phyloP scores from a whole-genome alignment of 2,888 invertebrate genomes.

The Coelinius sp. region DNA sequence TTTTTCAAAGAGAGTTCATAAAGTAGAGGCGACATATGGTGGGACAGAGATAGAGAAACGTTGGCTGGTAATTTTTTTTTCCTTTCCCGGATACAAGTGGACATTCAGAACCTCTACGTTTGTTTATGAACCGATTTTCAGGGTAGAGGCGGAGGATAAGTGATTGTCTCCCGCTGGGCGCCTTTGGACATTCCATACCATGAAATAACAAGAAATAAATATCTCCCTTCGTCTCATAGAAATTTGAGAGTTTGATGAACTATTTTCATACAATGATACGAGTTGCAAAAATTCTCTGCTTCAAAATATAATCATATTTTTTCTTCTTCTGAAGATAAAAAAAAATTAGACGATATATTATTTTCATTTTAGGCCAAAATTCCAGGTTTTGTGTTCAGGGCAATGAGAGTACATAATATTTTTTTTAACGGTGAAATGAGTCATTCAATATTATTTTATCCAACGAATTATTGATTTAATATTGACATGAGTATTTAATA shows the following conservation, averaged over 20 bases:
- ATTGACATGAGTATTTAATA: neutral
- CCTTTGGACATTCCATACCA: neutral
- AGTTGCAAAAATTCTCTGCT: no score
- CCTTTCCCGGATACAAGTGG: neutral
- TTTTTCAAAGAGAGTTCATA: neutral
- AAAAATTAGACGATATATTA: no score
- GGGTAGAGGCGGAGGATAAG: neutral
- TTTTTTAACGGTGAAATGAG: no score
- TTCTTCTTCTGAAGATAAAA: no score
- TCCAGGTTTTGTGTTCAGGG: no score
- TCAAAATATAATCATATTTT: no score
- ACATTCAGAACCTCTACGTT: conserved; percentile 11
- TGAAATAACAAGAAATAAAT: neutral
- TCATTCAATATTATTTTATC: no score
- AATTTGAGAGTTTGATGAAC: neutral
- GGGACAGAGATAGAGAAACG: neutral
- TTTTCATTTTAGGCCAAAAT: no score
- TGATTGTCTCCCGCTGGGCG: neutral
- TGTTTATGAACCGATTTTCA: conserved; percentile 42
- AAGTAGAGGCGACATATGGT: neutral
- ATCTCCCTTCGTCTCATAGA: neutral
- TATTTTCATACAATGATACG: no score
- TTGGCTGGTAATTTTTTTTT: neutral
- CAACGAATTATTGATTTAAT: no score
- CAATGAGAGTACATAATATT: no score